Evolutionary conservation across 2,797 vertebrate species (phyloP), one percentile per base, ranked within the genome.

Genomic region (Natrix natrix): DNA sequence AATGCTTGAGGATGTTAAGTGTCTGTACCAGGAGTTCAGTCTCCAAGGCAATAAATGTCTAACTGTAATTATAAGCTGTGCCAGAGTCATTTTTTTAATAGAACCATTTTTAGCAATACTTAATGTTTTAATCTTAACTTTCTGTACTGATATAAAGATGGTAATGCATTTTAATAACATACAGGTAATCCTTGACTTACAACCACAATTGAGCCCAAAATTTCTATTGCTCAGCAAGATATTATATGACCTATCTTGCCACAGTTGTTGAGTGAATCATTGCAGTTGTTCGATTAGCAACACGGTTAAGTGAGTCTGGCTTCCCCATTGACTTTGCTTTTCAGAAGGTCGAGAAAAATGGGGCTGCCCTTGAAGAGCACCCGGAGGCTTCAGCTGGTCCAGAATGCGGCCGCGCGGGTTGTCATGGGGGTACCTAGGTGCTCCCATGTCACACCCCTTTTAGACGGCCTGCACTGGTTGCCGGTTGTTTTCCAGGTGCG

Each of bases 41-140:
- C 92, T 95, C 66, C 92, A 96, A 96, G 97, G 93, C 97, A 98
- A 98, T 98, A 98, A 98, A 98, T 95, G 94, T 92, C 88, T 90
- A 91, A 6, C 13, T 95, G 1, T 91, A 93, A 92, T 86, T 48
- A 88, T 86, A 91, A 24, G 52, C 93, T 89, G 92, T 69, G 93
- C 92, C 78, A 89, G 93, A 92, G 88, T 78, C 87, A 66, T 88
- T 91, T 88, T 78, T 43, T 59, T 88, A 94, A 14, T 56, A 61
- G 17, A 0, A n/a, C 8, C 1, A 14, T 61, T 24, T 26, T 90
- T 93, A 22, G 20, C 2, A 26, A 69, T 37, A 2, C 24, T 60
- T 91, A 32, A 37, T 54, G 74, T 88, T n/a, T 88, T 52, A 5
- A 37, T 52, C 12, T 48, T 59, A 48, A 61, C n/a, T 59, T 88